These are phyloP conservation scores for Rhynchophorus ferrugineus DNA, from an alignment of 1,140 invertebrate species.

Conservation along the genomic window DNA sequence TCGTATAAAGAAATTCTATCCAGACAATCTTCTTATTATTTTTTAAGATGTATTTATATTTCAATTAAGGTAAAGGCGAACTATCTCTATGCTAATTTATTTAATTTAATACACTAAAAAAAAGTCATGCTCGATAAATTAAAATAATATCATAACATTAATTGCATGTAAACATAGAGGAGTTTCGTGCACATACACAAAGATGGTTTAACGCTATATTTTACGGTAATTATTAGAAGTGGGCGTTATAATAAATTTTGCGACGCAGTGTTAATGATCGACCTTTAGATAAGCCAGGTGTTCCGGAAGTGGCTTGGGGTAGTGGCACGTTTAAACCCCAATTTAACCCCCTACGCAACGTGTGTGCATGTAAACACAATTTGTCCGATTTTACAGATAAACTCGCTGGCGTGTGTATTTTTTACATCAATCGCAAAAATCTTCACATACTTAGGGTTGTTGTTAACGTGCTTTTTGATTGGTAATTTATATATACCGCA, in stretches of 20 bases:
- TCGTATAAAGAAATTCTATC: too few species aligned
- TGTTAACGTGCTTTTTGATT: too few species aligned
- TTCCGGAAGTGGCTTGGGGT: conserved; percentile 24
- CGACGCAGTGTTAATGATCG: conserved; percentile 27
- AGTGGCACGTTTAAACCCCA: conserved; percentile 18
- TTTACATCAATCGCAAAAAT: not conserved
- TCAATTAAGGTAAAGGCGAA: not conserved
- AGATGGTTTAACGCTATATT: conserved; percentile 17
- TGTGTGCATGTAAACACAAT: conserved; percentile 27
- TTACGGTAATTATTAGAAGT: conserved; percentile 16
- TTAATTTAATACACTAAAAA: too few species aligned
- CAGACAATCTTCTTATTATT: too few species aligned
- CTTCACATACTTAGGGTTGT: too few species aligned
- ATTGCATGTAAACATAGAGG: not conserved
- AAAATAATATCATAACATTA: too few species aligned
- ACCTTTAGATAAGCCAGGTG: conserved; percentile 24
- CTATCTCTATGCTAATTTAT: too few species aligned
- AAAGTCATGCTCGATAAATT: too few species aligned
- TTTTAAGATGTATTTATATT: too few species aligned
- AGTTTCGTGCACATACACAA: not conserved
- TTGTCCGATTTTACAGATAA: conserved; percentile 24
- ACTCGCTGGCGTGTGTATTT: not conserved
- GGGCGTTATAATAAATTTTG: conserved; percentile 23
- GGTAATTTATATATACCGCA: too few species aligned
- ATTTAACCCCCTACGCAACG: conserved; percentile 24